phyloP scores from a whole-genome alignment of 23 tunicate genomes.

The Clavelina lepadiformis region DNA sequence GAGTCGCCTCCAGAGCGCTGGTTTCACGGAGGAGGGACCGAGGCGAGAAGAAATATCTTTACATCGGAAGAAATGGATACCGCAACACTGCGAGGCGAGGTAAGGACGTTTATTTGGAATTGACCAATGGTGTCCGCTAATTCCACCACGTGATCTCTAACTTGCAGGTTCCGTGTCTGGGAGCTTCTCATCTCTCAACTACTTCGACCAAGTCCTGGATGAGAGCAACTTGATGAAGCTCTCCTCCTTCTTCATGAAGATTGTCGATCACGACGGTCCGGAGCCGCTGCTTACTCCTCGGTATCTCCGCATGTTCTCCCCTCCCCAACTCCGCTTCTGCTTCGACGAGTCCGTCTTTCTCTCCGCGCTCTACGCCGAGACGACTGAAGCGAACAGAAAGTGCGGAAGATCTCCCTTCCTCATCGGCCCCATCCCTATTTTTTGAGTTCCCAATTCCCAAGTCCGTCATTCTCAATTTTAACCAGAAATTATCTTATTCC shows the following conservation, averaged over 20 bases:
- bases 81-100: neutral
- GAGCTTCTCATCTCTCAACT: slow-evolving; percentile 10
- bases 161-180: slow-evolving; percentile 28
- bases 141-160: too few relatives aligned
- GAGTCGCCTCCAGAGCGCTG: neutral
- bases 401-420: too few relatives aligned
- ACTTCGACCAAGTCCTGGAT: slow-evolving; percentile 1
- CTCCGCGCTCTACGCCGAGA: neutral
- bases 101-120: too few relatives aligned
- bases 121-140: too few relatives aligned
- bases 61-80: neutral
- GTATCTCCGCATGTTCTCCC: slow-evolving; percentile 29
- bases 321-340: neutral
- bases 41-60: neutral
- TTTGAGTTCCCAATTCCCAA: too few relatives aligned
- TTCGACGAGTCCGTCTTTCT: slow-evolving; percentile 15
- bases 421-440: too few relatives aligned
- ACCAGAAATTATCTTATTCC: too few relatives aligned
- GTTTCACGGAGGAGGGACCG: neutral
- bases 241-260: slow-evolving; percentile 2
- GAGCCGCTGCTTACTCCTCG: slow-evolving; percentile 32
- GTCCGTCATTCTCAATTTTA: too few relatives aligned
- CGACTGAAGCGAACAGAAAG: too few relatives aligned
- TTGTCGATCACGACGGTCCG: slow-evolving; percentile 2
- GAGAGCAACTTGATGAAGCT: neutral